These are phyloP conservation scores for Xiphydria camelus DNA, from an alignment of 2,888 invertebrate species.

Conservation along the genomic window DNA sequence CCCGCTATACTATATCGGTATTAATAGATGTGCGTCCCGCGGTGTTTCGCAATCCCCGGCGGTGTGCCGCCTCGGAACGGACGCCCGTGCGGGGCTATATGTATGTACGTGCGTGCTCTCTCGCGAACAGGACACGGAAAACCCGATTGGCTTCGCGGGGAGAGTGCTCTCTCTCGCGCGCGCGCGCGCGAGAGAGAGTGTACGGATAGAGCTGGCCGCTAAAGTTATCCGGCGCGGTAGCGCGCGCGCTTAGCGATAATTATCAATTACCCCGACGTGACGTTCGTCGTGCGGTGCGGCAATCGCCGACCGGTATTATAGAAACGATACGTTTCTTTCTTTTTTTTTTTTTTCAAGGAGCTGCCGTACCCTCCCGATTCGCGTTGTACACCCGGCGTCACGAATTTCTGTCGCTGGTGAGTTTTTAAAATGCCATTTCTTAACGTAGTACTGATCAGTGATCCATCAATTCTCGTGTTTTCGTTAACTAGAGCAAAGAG, in stretches of 20 bases:
- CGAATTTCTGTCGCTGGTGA: no score
- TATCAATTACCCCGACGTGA: constrained; percentile 37
- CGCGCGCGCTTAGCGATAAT: constrained; percentile 29
- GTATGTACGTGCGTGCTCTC: constrained; percentile 2
- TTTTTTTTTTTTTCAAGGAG: no score
- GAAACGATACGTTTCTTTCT: no score
- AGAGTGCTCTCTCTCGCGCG: constrained; percentile 14
- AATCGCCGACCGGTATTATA: no score
- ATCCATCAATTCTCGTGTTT: no score
- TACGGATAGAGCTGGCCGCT: constrained; percentile 1
- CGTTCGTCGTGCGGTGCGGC: no score
- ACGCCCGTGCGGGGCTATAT: constrained; percentile 2
- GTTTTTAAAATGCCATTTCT: no score
- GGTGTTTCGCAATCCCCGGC: constrained; percentile 29
- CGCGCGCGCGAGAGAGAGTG: constrained; percentile 4
- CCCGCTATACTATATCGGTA: constrained; percentile 32
- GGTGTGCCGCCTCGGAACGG: neutral
- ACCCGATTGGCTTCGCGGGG: constrained; percentile 13
- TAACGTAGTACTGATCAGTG: no score
- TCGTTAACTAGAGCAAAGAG: no score
- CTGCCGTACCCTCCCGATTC: no score
- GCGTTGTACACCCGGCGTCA: no score
- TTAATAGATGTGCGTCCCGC: constrained; percentile 53
- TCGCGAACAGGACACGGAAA: constrained; percentile 20
- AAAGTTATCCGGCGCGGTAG: constrained; percentile 14